A percentile compares a stretch with the other conserved stretches of the same genome.
These are phyloP conservation scores for Cinclus mexicanus DNA, from an alignment of 2,113 vertebrate species.

Conservation along the genomic window DNA sequence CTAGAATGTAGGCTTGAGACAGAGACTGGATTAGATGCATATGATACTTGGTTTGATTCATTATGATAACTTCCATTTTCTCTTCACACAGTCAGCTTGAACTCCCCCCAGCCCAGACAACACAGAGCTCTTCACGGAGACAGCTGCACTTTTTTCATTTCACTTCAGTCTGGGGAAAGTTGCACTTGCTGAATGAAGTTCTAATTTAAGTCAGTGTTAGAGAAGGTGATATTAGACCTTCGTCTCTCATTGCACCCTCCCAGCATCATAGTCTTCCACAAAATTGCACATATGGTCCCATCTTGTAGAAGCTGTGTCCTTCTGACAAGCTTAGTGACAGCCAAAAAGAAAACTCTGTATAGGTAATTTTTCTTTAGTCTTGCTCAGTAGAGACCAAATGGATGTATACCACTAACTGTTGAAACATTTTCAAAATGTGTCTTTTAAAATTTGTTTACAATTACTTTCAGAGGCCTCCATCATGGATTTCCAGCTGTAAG, in stretches of 20 bases:
- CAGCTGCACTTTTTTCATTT: not conserved
- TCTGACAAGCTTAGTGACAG: not conserved
- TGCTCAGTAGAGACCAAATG: not conserved
- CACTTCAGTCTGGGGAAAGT: not conserved
- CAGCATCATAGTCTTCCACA: not conserved
- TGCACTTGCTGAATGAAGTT: not conserved
- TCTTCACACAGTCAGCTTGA: not conserved
- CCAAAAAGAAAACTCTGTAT: not conserved
- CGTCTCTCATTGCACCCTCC: fast-evolving
- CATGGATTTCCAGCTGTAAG: not conserved
- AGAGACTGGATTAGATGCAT: not conserved
- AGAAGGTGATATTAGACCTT: not conserved
- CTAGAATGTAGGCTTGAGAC: not conserved
- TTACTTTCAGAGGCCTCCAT: not conserved
- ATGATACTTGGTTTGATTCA: not conserved
- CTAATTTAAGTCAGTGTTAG: not conserved
- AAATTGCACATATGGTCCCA: not conserved
- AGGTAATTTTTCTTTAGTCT: not conserved
- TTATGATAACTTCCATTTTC: not conserved
- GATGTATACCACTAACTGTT: not conserved
- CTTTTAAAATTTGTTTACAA: not conserved
- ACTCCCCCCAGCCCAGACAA: not conserved
- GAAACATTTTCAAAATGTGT: not conserved
- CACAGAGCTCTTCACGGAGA: not conserved
- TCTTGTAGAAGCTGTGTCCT: not conserved